Percentiles rank a stretch among this genome's conserved stretches.
phyloP scores from a whole-genome alignment of 2,888 invertebrate species.

The Mesoligia furuncula region DNA sequence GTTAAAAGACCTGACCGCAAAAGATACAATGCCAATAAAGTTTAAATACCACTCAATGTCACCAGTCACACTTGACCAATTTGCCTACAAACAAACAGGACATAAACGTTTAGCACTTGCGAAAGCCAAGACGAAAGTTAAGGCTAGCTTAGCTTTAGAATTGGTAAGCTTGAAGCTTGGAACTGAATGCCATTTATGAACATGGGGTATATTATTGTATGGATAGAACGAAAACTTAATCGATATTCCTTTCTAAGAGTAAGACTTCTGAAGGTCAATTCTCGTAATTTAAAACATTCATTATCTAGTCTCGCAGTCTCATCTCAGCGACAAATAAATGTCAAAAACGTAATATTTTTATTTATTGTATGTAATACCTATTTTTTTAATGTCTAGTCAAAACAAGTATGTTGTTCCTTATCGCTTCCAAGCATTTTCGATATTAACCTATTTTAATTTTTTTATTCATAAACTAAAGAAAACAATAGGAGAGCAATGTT shows the following conservation, averaged over 20 bases:
- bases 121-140: slow-evolving; percentile 56
- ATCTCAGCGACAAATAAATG: no score
- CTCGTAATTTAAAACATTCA: no score
- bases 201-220: neutral
- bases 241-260: neutral
- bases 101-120: slow-evolving; percentile 28
- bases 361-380: no score
- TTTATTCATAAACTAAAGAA: slow-evolving; percentile 20
- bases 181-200: slow-evolving; percentile 1
- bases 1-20: slow-evolving; percentile 35
- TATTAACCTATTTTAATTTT: slow-evolving; percentile 37
- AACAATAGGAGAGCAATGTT: slow-evolving; percentile 1
- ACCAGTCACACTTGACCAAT: slow-evolving; percentile 59
- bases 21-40: slow-evolving; percentile 47
- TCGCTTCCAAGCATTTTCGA: slow-evolving; percentile 17
- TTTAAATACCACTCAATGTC: slow-evolving; percentile 33
- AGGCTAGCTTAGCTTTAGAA: slow-evolving; percentile 15
- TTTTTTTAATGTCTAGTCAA: neutral
- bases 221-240: neutral
- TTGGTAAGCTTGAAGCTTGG: slow-evolving; percentile 10
- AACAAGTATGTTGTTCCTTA: slow-evolving; percentile 30
- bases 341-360: no score
- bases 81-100: slow-evolving; percentile 61
- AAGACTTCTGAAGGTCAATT: no score
- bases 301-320: no score